Evolutionary conservation across 1,140 invertebrate species (phyloP).

Genomic region (Trichonephila clavata): DNA sequence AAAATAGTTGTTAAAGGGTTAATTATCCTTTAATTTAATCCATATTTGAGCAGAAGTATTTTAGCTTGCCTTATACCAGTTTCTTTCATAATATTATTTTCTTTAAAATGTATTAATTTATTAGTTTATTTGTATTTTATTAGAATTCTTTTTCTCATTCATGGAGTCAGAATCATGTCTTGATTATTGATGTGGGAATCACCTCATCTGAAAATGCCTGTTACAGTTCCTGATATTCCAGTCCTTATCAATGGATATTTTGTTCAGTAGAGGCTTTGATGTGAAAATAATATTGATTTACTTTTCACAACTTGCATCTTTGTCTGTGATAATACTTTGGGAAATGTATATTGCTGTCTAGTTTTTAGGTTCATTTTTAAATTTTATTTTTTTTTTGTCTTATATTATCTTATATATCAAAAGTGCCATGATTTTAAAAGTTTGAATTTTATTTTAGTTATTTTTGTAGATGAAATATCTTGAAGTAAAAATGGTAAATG

Average conservation of each 20-base stretch:
- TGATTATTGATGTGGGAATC: not conserved
- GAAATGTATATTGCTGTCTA: not conserved
- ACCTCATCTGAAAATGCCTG: not conserved
- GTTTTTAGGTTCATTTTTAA: not conserved
- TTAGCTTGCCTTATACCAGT: not conserved
- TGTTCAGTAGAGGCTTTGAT: not conserved
- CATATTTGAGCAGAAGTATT: too few relatives aligned
- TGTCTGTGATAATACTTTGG: conserved; percentile 15
- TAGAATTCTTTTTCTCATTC: not conserved
- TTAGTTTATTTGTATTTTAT: not conserved
- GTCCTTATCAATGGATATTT: not conserved
- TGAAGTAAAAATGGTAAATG: too few relatives aligned
- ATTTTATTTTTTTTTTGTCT: not conserved
- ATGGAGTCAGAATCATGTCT: not conserved
- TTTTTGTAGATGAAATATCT: not conserved
- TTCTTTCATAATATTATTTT: not conserved
- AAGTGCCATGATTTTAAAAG: not conserved
- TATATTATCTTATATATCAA: not conserved
- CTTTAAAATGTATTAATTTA: not conserved
- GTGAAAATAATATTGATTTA: not conserved
- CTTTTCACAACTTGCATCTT: not conserved
- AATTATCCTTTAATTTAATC: too few relatives aligned
- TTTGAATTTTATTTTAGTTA: not conserved
- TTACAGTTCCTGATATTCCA: conserved; percentile 9
- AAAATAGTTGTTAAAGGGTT: too few relatives aligned